phyloP scores from a whole-genome alignment of 2,888 invertebrate genomes.

The Lacanobia wlatinum region DNA sequence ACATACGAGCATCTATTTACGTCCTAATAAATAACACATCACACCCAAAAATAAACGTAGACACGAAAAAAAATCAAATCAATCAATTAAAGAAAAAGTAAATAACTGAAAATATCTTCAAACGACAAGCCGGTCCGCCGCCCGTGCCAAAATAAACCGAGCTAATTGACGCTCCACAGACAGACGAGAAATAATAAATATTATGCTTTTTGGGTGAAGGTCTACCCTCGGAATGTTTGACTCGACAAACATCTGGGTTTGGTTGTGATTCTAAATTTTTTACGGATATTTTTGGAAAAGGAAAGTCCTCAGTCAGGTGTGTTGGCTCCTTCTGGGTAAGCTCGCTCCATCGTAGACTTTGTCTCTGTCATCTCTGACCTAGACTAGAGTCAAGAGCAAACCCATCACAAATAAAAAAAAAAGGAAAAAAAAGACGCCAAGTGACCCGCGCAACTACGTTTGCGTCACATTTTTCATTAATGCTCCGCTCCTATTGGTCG shows the following conservation, averaged over 20 bases:
- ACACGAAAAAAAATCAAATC: slow-evolving; percentile 13
- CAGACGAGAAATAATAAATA: slow-evolving; percentile 51
- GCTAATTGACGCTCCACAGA: slow-evolving; percentile 58
- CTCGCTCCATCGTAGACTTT: too few species aligned
- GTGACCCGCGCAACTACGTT: too few species aligned
- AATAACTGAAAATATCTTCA: slow-evolving; percentile 49
- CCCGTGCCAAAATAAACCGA: slow-evolving; percentile 60
- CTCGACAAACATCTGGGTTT: slow-evolving; percentile 27
- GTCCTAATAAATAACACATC: neutral
- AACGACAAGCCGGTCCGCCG: slow-evolving; percentile 26
- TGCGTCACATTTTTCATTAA: too few species aligned
- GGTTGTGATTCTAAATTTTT: neutral
- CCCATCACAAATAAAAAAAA: too few species aligned
- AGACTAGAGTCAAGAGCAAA: too few species aligned
- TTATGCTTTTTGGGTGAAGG: slow-evolving; percentile 63
- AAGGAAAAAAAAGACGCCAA: too few species aligned
- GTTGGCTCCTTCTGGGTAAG: too few species aligned
- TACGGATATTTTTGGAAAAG: slow-evolving; percentile 7
- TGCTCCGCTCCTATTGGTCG: too few species aligned
- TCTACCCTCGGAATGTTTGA: slow-evolving; percentile 28
- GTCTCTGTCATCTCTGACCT: too few species aligned
- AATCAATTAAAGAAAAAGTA: slow-evolving; percentile 18
- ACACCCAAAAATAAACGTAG: slow-evolving; percentile 15
- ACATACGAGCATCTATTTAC: neutral
- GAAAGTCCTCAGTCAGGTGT: too few species aligned